Evolutionary conservation across 2,888 invertebrate genomes (phyloP).

Genomic region (Idaea dimidiata): DNA sequence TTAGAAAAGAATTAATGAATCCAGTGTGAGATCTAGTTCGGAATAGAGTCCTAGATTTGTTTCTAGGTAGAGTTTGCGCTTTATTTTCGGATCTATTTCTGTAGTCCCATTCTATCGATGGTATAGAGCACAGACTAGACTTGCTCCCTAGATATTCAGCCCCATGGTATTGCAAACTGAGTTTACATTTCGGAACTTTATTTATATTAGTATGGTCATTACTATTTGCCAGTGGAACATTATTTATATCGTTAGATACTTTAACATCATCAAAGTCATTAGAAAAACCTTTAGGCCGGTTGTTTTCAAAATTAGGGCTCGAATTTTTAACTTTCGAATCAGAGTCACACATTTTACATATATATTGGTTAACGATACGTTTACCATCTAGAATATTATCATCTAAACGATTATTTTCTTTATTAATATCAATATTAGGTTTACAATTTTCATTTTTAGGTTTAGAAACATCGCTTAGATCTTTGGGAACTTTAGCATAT

Average conservation of each 20-base stretch:
- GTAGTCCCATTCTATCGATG: slow-evolving; percentile 67
- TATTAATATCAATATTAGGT: neutral
- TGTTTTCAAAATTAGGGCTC: neutral
- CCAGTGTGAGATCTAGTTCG: slow-evolving; percentile 69
- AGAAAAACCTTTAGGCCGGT: neutral
- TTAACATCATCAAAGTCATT: neutral
- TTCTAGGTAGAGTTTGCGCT: slow-evolving; percentile 50
- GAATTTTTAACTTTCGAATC: neutral
- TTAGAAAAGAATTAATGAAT: slow-evolving; percentile 61
- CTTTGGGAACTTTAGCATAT: neutral
- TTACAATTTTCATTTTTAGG: neutral
- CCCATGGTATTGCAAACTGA: slow-evolving; percentile 44
- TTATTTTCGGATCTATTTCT: slow-evolving; percentile 49
- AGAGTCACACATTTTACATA: neutral
- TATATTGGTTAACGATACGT: neutral
- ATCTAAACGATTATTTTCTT: neutral
- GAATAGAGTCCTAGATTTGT: slow-evolving; percentile 37
- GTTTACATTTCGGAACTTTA: slow-evolving; percentile 59
- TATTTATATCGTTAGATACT: slow-evolving; percentile 1
- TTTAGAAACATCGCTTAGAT: neutral
- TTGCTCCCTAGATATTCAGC: slow-evolving; percentile 46
- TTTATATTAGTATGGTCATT: slow-evolving; percentile 21
- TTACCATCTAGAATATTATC: neutral
- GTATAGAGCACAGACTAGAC: slow-evolving; percentile 62
- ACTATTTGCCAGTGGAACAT: neutral